Evolutionary conservation across 2,797 vertebrate genomes (phyloP).

Genomic region (Amphiprion clarkii): DNA sequence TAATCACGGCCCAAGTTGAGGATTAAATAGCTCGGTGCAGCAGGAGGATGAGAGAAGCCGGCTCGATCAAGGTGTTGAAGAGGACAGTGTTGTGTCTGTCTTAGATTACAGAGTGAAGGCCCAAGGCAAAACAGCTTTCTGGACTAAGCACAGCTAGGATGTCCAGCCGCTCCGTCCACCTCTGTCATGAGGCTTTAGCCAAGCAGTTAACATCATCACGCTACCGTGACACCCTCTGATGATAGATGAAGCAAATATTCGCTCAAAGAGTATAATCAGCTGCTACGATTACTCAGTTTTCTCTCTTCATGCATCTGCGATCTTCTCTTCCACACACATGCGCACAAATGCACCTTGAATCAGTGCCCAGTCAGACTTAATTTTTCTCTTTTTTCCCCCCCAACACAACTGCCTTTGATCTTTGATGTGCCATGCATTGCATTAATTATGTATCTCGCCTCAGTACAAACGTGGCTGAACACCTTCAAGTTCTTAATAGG

Average conservation of each 20-base stretch:
- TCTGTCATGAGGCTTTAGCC: slow-evolving; percentile 34
- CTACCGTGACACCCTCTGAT: slow-evolving; percentile 28
- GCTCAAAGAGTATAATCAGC: slow-evolving; percentile 29
- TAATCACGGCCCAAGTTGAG: slow-evolving; percentile 81
- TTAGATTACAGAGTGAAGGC: slow-evolving; percentile 81
- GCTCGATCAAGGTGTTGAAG: slow-evolving; percentile 78
- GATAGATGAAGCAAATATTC: slow-evolving; percentile 25
- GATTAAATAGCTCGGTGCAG: slow-evolving; percentile 82
- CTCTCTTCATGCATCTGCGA: background rate
- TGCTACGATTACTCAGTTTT: background rate
- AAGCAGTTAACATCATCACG: slow-evolving; percentile 41
- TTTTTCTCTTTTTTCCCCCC: slow-evolving; percentile 65
- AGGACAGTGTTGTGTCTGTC: slow-evolving; percentile 82
- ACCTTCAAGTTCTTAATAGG: slow-evolving; percentile 77
- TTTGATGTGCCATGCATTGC: slow-evolving; percentile 80
- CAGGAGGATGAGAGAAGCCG: slow-evolving; percentile 77
- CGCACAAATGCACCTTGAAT: slow-evolving; percentile 64
- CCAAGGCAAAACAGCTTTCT: slow-evolving; percentile 72
- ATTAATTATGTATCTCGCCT: slow-evolving; percentile 86
- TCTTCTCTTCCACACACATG: background rate
- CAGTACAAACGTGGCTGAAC: slow-evolving; percentile 68
- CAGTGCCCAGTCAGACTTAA: slow-evolving; percentile 71
- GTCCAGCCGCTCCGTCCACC: slow-evolving; percentile 38
- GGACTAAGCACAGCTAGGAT: slow-evolving; percentile 62
- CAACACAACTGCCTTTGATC: slow-evolving; percentile 82